Percentiles rank a stretch among this genome's conserved stretches.
Conservation (phyloP, 2,113 vertebrate species). For the Scomber japonicus region DNA sequence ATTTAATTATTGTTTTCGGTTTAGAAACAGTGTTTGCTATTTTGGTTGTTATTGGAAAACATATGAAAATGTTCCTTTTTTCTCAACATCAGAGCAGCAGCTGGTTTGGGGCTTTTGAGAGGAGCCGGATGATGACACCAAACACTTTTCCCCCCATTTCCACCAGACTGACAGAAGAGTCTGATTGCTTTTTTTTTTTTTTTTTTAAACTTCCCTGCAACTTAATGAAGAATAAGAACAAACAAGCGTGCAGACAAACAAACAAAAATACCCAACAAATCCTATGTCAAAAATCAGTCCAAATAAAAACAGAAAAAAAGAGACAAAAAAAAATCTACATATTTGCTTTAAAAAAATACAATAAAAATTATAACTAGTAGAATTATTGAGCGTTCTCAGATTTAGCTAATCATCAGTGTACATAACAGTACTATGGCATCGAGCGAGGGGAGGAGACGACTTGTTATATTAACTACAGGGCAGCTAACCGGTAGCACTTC, state of each 20-base stretch:
- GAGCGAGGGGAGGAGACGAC: slow-evolving; percentile 18
- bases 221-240: neutral
- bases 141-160: neutral
- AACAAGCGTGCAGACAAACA: slow-evolving; percentile 17
- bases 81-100: slow-evolving; percentile 1
- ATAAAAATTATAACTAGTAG: slow-evolving; percentile 31
- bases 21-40: too few species aligned
- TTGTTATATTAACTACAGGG: neutral
- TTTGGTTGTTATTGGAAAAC: too few species aligned
- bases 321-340: neutral
- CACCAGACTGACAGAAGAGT: neutral
- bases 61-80: neutral
- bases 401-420: slow-evolving; percentile 35
- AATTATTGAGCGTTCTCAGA: slow-evolving; percentile 3
- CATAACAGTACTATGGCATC: slow-evolving; percentile 35
- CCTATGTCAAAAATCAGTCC: neutral
- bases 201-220: too few species aligned
- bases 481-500: neutral
- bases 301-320: neutral
- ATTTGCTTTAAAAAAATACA: slow-evolving; percentile 9
- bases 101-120: neutral
- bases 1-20: too few species aligned
- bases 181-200: neutral
- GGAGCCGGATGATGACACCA: neutral
- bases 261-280: slow-evolving; percentile 13